These are phyloP conservation scores for Cephus runcator DNA, from an alignment of 2,888 invertebrate genomes.

Conservation along the genomic window DNA sequence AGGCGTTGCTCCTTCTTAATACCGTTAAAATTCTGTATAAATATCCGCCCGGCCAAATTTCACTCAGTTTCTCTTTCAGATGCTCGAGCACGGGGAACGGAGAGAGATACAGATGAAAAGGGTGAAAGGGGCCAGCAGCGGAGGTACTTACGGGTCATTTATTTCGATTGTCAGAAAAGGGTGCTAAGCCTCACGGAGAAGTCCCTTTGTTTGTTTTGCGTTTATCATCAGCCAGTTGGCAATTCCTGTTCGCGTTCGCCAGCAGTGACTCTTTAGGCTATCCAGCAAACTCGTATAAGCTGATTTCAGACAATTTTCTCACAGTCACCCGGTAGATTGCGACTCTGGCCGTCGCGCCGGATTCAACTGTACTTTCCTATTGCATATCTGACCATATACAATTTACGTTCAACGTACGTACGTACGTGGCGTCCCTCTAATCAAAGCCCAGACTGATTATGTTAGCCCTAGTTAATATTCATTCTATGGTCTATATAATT, in stretches of 20 bases:
- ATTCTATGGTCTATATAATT: conserved; percentile 23
- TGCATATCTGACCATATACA: background rate
- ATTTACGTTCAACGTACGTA: background rate
- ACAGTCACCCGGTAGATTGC: conserved; percentile 8
- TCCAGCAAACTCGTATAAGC: background rate
- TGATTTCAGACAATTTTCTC: background rate
- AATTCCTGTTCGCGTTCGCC: background rate
- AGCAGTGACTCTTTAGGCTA: background rate
- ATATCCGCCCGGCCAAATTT: conserved; percentile 38
- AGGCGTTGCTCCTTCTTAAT: background rate
- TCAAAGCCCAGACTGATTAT: conserved; percentile 37
- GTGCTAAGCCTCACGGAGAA: conserved; percentile 43
- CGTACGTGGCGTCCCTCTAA: conserved; percentile 22
- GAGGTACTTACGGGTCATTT: conserved; percentile 35
- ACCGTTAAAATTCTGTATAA: conserved; percentile 42
- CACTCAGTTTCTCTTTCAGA: conserved; percentile 1
- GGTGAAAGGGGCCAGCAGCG: conserved; percentile 13
- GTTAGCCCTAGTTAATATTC: conserved; percentile 30
- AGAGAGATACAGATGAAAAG: background rate
- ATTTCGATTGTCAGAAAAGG: conserved; percentile 48
- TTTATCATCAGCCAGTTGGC: conserved; percentile 37
- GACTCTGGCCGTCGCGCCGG: background rate
- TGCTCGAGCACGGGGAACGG: conserved; percentile 15
- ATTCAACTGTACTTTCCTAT: background rate
- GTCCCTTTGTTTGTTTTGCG: conserved; percentile 45